phyloP scores from a whole-genome alignment of 2,888 invertebrate genomes.

The Ochropleura plecta region DNA sequence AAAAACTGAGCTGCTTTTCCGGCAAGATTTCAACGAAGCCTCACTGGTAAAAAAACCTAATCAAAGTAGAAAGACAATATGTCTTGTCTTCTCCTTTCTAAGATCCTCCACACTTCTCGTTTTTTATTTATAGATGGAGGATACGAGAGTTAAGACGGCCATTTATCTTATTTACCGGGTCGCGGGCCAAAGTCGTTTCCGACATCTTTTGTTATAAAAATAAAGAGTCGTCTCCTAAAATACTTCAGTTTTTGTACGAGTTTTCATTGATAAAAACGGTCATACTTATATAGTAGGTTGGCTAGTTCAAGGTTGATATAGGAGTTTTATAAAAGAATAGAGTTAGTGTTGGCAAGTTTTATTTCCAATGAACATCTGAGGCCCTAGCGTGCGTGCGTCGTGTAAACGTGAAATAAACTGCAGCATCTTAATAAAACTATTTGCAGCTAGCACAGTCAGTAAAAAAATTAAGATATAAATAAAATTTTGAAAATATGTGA shows the following conservation, averaged over 20 bases:
- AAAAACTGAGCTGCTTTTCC: background rate
- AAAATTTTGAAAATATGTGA: too few relatives aligned
- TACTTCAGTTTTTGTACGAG: slow-evolving; percentile 29
- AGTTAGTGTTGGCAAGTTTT: too few relatives aligned
- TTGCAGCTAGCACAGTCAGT: too few relatives aligned
- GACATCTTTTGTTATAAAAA: slow-evolving; percentile 41
- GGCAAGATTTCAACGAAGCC: background rate
- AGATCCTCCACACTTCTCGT: background rate
- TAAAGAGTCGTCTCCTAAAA: slow-evolving; percentile 36
- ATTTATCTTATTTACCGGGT: slow-evolving; percentile 53
- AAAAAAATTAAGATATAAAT: too few relatives aligned
- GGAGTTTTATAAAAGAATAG: too few relatives aligned
- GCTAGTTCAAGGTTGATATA: slow-evolving; percentile 4
- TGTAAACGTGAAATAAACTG: too few relatives aligned
- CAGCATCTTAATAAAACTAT: too few relatives aligned
- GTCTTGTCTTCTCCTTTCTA: slow-evolving; percentile 7
- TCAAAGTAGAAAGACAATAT: background rate
- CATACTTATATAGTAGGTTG: background rate
- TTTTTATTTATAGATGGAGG: slow-evolving; percentile 47
- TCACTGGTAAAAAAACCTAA: background rate
- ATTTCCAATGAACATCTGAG: too few relatives aligned
- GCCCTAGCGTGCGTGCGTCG: too few relatives aligned
- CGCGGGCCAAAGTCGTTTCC: slow-evolving; percentile 52
- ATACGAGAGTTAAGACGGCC: slow-evolving; percentile 39
- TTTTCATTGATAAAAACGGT: slow-evolving; percentile 43